These are phyloP conservation scores for Notocelia uddmanniana DNA, from an alignment of 2,888 invertebrate genomes.

Conservation along the genomic window DNA sequence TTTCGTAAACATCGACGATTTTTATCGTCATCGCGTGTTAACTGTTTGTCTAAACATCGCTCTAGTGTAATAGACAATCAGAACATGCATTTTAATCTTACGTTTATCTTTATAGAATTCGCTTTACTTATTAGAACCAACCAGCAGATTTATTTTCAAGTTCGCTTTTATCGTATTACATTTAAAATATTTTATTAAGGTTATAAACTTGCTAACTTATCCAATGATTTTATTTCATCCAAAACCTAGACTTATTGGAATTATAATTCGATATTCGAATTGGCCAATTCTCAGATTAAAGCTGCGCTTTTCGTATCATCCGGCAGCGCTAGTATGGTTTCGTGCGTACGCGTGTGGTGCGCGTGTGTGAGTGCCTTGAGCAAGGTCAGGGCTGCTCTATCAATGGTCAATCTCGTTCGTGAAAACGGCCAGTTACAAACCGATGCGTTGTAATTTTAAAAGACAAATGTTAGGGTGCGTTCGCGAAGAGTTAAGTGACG, in stretches of 20 bases:
- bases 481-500: background rate
- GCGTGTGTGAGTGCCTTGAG: constrained; percentile 78
- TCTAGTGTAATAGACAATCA: constrained; percentile 8
- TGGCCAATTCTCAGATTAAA: background rate
- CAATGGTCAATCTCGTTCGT: constrained; percentile 79
- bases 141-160: background rate
- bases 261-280: constrained; percentile 1
- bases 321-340: constrained; percentile 19
- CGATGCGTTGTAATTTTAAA: constrained; percentile 59
- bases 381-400: constrained; percentile 84
- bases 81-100: background rate
- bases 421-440: constrained; percentile 61
- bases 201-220: background rate
- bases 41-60: constrained; percentile 14
- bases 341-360: constrained; percentile 44
- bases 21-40: constrained; percentile 40
- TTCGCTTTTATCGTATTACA: background rate
- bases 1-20: constrained; percentile 39
- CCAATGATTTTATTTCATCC: background rate
- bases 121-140: constrained; percentile 3
- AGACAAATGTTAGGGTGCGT: constrained; percentile 45
- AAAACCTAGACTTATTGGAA: background rate
- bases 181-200: background rate
- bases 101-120: background rate
- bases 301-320: constrained; percentile 29